phyloP scores from a whole-genome alignment of 1,140 invertebrate genomes.

The Drosophila repleta region DNA sequence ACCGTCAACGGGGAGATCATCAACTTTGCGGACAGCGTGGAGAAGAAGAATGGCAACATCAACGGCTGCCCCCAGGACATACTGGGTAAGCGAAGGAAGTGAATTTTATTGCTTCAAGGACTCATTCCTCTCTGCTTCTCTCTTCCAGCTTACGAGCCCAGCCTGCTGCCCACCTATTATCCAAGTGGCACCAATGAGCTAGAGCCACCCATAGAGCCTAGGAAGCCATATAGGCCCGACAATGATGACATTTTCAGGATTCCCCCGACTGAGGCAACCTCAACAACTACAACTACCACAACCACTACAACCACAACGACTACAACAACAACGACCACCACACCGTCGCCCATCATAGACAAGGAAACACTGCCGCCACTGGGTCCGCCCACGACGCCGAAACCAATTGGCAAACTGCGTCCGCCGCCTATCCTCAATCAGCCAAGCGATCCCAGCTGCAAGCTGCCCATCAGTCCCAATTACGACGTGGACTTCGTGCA shows the following conservation, averaged over 20 bases:
- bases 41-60: slow-evolving; percentile 87
- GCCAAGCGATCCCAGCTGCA: slow-evolving; percentile 84
- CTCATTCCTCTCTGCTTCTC: background rate
- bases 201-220: slow-evolving; percentile 25
- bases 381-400: slow-evolving; percentile 39
- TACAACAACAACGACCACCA: slow-evolving; percentile 20
- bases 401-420: slow-evolving; percentile 34
- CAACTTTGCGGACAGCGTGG: slow-evolving; percentile 91
- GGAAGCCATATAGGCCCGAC: slow-evolving; percentile 31
- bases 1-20: slow-evolving; percentile 93
- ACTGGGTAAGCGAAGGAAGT: slow-evolving; percentile 57
- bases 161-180: slow-evolving; percentile 59
- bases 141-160: slow-evolving; percentile 64
- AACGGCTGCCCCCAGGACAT: slow-evolving; percentile 86
- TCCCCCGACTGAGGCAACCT: slow-evolving; percentile 20
- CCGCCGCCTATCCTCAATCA: slow-evolving; percentile 55
- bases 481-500: slow-evolving; percentile 70
- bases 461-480: slow-evolving; percentile 84
- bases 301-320: slow-evolving; percentile 33
- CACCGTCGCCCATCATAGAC: slow-evolving; percentile 3
- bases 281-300: slow-evolving; percentile 49
- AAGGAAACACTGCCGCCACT: slow-evolving; percentile 21
- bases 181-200: slow-evolving; percentile 65
- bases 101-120: background rate
- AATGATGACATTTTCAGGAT: slow-evolving; percentile 18